Percentiles rank a stretch among this genome's conserved stretches.
Conservation (phyloP, 53 echinoderm and acorn worm genomes). For the Astropecten irregularis region DNA sequence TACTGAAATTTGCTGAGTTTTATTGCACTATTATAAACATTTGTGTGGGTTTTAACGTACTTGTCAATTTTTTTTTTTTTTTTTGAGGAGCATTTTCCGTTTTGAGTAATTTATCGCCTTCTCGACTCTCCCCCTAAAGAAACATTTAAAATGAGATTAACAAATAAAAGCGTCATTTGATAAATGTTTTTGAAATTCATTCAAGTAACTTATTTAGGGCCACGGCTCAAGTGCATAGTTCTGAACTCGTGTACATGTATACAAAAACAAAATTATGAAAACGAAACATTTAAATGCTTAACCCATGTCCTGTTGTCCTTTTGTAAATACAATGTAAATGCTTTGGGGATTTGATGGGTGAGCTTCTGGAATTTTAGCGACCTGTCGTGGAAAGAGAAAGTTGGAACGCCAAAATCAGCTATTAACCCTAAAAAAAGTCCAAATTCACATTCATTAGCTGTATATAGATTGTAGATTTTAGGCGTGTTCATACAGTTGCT, state of each 20-base stretch:
- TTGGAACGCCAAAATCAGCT: not conserved
- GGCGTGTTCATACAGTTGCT: not conserved
- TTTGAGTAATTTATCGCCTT: too few species aligned
- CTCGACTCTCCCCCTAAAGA: too few species aligned
- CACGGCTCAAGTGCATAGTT: not conserved
- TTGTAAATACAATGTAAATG: constrained; percentile 38
- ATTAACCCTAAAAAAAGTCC: not conserved
- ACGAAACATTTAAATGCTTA: not conserved
- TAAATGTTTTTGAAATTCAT: not conserved
- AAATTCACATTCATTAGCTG: constrained; percentile 30
- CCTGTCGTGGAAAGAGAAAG: too few species aligned
- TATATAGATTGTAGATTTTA: constrained; percentile 26
- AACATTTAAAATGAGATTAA: too few species aligned
- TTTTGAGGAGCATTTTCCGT: too few species aligned
- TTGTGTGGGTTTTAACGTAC: too few species aligned
- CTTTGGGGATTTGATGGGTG: too few species aligned
- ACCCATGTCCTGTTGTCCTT: constrained; percentile 5
- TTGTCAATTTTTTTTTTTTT: too few species aligned
- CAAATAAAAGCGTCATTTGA: too few species aligned
- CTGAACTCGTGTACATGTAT: not conserved
- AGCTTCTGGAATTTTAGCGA: too few species aligned
- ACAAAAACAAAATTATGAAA: not conserved
- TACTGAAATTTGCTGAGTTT: too few species aligned
- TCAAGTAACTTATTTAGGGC: not conserved
- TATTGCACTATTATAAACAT: too few species aligned